Base-by-base conservation (phyloP, 2,113 vertebrate species). In the Amphilophus citrinellus region DNA sequence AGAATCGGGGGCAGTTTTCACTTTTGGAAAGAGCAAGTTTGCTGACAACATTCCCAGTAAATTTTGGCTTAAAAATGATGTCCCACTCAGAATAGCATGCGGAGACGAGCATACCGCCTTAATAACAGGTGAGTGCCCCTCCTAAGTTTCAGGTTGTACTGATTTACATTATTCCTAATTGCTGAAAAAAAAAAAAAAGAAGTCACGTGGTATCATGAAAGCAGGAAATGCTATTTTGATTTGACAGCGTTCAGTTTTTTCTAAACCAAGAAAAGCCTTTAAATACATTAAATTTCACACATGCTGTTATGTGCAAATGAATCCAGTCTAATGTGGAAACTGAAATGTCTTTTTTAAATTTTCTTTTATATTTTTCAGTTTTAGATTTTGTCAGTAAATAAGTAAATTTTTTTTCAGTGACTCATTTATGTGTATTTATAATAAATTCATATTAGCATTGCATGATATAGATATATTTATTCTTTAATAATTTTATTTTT, bases 41-140 rank as follows among this genome's bases (percentile, higher is more conserved):
- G 96, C 97, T 7, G 98, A 99, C 79, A 98, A 99, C 77, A 22
- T 95, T 76, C 98, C 98, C 17, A 98, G 97, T 94, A 99, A 98
- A 91, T 99, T 99, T 91, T 99, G 98, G 98, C 96, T 99, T 73
- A 99, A 98, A 95, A 98, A 98, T 81, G 97, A 98, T 68, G 87
- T 96, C 59, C 97, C 98, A 22, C 76, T 92, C 1, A 94, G 88
- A 77, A 95, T 99, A 76, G 95, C 97, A 2, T 99, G 98, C 81
- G 98, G 98, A 77, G 98, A 99, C 94, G 98, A 99, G 61, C 98
- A 99, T 35, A 97, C 97, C 0, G 97, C 98, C 77, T 82, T 99
- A 81, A 93, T 99, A 90, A 99, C 98, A 94, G 97, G 98, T 99
- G 75, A 71, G 96, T 79, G 17, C 15, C 14, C 18, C 59, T 10